Evolutionary conservation across 2,113 vertebrate genomes (phyloP).

Genomic region (Fregetta grallaria): DNA sequence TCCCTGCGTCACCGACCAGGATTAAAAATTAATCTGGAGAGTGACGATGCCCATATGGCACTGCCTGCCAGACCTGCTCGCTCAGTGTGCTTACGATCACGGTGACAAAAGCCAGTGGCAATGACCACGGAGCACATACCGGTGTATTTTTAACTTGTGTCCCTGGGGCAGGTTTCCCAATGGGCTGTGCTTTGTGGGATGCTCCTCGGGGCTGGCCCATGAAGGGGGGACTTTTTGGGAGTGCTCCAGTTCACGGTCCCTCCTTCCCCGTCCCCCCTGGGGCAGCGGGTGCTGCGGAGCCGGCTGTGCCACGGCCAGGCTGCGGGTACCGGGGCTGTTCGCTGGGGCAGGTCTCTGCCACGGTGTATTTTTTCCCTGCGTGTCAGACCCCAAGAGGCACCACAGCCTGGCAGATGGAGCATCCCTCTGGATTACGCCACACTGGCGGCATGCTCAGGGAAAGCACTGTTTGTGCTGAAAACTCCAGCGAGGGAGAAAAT

Average conservation of each 20-base stretch:
- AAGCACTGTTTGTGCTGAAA: not conserved
- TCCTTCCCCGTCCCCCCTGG: not conserved
- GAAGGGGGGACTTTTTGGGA: not conserved
- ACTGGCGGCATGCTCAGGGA: not conserved
- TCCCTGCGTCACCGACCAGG: accelerated
- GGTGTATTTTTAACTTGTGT: not conserved
- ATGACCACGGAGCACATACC: not conserved
- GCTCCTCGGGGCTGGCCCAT: not conserved
- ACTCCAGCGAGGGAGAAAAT: not conserved
- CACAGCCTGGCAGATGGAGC: not conserved
- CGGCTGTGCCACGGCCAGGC: not conserved
- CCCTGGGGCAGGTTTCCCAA: not conserved
- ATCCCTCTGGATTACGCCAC: accelerated
- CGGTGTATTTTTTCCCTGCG: not conserved
- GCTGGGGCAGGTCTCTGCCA: not conserved
- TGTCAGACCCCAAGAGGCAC: not conserved
- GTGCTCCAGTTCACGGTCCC: not conserved
- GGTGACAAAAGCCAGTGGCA: not conserved
- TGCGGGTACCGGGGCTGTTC: accelerated
- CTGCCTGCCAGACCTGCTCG: not conserved
- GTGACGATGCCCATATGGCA: not conserved
- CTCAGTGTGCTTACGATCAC: not conserved
- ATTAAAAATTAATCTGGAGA: not conserved
- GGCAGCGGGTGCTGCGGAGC: not conserved
- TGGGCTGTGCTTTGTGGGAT: not conserved